These are phyloP conservation scores for Athene noctua DNA, from an alignment of 2,113 vertebrate species.

Conservation along the genomic window DNA sequence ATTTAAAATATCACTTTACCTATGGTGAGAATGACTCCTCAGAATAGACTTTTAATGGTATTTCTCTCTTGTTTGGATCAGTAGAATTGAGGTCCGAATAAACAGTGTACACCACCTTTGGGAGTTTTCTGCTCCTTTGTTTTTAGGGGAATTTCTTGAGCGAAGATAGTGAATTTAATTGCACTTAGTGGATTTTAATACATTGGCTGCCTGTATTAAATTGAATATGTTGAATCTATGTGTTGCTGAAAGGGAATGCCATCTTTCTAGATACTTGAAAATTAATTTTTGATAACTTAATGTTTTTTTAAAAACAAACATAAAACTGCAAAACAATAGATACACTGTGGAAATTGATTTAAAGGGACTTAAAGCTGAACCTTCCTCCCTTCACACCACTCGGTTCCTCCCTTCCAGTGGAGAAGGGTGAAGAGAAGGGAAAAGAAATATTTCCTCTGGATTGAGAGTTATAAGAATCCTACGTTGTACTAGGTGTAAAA, in stretches of 20 bases:
- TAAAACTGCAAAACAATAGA: not conserved
- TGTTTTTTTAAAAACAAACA: not conserved
- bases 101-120: not conserved
- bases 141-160: not conserved
- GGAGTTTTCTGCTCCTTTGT: not conserved
- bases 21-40: not conserved
- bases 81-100: not conserved
- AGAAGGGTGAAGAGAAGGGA: not conserved
- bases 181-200: not conserved
- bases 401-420: not conserved
- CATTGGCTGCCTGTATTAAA: not conserved
- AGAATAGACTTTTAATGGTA: not conserved
- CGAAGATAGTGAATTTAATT: not conserved
- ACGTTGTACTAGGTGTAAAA: not conserved
- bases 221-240: not conserved
- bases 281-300: not conserved
- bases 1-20: not conserved
- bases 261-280: not conserved
- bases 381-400: rapidly evolving
- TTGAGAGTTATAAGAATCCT: not conserved
- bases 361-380: not conserved
- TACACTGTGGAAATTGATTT: not conserved
- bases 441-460: not conserved
- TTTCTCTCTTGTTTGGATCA: not conserved
- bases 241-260: not conserved